Evolutionary conservation across 92 coral and sea anemone species (phyloP), one percentile per base, ranked within the genome.

Genomic region (Desmophyllum pertusum): DNA sequence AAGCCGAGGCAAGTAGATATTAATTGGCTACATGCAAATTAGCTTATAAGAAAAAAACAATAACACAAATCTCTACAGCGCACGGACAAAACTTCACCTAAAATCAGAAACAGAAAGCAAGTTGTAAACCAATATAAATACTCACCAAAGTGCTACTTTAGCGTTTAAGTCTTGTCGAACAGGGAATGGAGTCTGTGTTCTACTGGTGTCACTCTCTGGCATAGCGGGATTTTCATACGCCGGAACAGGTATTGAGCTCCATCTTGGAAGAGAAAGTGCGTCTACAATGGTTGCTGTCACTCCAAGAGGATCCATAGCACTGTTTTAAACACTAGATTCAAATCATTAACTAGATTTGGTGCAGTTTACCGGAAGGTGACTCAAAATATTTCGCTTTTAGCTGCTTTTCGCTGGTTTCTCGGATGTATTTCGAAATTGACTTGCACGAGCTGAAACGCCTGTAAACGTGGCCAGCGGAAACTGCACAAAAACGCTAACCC

Each of bases 301-400:
- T 78, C 99, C 98, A 63, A 96, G 87, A 59, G 98, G 98, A 76
- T 96, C 98, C 98, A 96, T 95, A 42, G 17, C 76, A 57, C 61
- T 67, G 10, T 53, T 70, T 33, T 10, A 40, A 21, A 3, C 78
- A 25, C 55, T 6, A 78, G 4, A 10, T 10, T 30, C 4, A 78
- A 62, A 41, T 41, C 27, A 61, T 40, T 11, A 78, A 78, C 27
- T 41, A 0, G 62, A 18, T 21, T 5, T 5, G 5, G 5, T 30
- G 13, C 61, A 45, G 63, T 25, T 27, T 14, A 53, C 43, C 4
- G 23, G 3, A 23, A 27, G 42, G n/a, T 42, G 27, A 77, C 52
- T 42, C 59, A 17, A 61, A 25, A 4, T 25, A 1, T 27, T 2
- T 5, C 40, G 18, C 11, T 41, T 39, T 33, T 40, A n/a, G 37